A percentile compares a stretch with the other conserved stretches of the same genome.
Conservation (phyloP, 1,140 invertebrate genomes). For the Drosophila kepulauana region DNA sequence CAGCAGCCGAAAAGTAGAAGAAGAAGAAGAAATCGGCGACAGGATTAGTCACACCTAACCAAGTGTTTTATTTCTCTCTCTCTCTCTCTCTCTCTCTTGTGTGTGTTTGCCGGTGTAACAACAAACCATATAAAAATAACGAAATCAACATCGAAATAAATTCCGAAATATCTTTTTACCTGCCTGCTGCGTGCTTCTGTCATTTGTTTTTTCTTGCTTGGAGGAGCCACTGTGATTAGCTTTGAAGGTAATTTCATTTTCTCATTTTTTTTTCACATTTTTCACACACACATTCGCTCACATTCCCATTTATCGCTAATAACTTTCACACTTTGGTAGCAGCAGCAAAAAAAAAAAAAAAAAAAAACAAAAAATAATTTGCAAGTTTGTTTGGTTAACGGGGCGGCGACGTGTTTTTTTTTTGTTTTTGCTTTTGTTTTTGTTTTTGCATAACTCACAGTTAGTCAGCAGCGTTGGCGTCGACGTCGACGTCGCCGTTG, state of each 20-base stretch:
- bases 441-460: conserved; percentile 21
- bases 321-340: conserved; percentile 43
- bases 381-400: conserved; percentile 27
- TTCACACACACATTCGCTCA: background rate
- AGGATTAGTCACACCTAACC: conserved; percentile 68
- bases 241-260: conserved; percentile 36
- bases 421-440: conserved; percentile 2
- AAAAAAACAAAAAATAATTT: conserved; percentile 3
- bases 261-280: background rate
- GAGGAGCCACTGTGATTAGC: conserved; percentile 41
- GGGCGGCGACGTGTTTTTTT: conserved; percentile 15
- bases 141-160: conserved; percentile 35
- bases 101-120: conserved; percentile 51
- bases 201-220: conserved; percentile 4
- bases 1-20: background rate
- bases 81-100: conserved; percentile 1
- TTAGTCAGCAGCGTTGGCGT: conserved; percentile 8
- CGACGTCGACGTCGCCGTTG: background rate
- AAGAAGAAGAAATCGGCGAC: conserved; percentile 12
- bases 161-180: conserved; percentile 23
- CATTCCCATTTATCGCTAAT: conserved; percentile 18
- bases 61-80: conserved; percentile 44
- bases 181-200: conserved; percentile 21
- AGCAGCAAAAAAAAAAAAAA: too few relatives aligned
- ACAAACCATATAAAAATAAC: conserved; percentile 19